Conservation (phyloP, 2,797 vertebrate species). For the Micropoecilia bifurca region DNA sequence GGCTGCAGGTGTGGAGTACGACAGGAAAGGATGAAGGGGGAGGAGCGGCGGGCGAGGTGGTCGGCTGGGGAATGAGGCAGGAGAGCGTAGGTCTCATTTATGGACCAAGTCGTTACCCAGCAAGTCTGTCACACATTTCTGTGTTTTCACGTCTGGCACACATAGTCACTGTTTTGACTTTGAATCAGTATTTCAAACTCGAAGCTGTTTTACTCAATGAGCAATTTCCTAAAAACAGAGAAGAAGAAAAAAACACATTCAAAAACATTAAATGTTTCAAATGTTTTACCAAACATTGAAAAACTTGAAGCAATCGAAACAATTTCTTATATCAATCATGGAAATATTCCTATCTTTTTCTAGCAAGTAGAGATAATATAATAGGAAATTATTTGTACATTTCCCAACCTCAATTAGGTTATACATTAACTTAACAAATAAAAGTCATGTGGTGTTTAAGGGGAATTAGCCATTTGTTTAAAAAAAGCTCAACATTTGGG, state of each 20-base stretch:
- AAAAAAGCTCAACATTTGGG: background rate
- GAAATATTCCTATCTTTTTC: background rate
- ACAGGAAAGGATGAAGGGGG: conserved; percentile 51
- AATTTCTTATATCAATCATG: background rate
- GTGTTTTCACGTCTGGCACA: background rate
- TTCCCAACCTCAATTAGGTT: background rate
- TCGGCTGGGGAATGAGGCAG: conserved; percentile 45
- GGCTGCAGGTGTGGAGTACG: conserved; percentile 78
- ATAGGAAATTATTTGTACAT: background rate
- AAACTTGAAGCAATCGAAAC: background rate
- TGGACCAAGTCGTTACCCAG: conserved; percentile 25
- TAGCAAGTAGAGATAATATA: no score
- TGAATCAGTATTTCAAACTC: background rate
- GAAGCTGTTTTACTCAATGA: background rate
- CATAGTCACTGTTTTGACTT: background rate
- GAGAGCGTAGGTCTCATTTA: conserved; percentile 27
- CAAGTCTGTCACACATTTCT: conserved; percentile 2
- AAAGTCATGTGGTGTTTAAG: background rate
- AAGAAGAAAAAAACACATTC: background rate
- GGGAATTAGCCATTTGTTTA: background rate
- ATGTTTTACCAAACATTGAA: background rate
- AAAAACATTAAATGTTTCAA: background rate
- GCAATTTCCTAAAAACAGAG: background rate
- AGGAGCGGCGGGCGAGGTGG: conserved; percentile 43
- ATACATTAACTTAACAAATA: background rate